A percentile compares a stretch with the other conserved stretches of the same genome.
phyloP scores from a whole-genome alignment of 1,140 invertebrate genomes.

The Ips typographus region DNA sequence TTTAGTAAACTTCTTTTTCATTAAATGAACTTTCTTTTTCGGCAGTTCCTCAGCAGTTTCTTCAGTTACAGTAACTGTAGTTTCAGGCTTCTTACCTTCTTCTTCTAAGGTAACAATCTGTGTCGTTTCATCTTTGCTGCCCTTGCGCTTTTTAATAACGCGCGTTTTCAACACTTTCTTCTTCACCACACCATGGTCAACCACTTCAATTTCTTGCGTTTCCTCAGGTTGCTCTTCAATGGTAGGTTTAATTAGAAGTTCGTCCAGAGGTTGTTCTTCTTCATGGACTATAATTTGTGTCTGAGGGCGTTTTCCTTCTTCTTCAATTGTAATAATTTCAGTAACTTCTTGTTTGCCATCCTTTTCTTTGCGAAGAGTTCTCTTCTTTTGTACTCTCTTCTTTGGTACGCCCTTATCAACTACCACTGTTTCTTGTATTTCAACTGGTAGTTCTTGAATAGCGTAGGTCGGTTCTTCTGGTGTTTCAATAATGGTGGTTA shows the following conservation, averaged over 20 bases:
- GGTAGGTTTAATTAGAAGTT: conserved; percentile 15
- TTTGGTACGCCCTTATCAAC: conserved; percentile 38
- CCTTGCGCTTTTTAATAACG: conserved; percentile 48
- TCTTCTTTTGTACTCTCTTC: conserved; percentile 41
- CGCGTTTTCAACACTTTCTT: conserved; percentile 48
- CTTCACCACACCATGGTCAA: conserved; percentile 36
- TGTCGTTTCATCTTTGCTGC: conserved; percentile 44
- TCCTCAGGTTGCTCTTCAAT: conserved; percentile 47
- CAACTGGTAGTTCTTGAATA: conserved; percentile 36
- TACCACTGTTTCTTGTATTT: conserved; percentile 44
- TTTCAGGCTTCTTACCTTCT: conserved; percentile 50
- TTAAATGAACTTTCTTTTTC: conserved; percentile 23
- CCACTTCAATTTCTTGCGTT: conserved; percentile 35
- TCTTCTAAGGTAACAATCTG: conserved; percentile 49
- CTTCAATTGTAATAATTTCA: conserved; percentile 21
- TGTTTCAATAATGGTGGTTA: conserved; percentile 41
- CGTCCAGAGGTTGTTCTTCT: conserved; percentile 38
- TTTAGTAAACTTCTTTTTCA: conserved; percentile 40
- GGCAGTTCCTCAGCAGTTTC: conserved; percentile 31
- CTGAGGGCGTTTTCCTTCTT: conserved; percentile 22
- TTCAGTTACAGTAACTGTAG: conserved; percentile 47
- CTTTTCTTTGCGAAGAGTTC: conserved; percentile 38
- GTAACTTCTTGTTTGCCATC: conserved; percentile 34
- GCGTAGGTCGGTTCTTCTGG: conserved; percentile 1
- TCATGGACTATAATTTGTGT: conserved; percentile 34